A percentile compares a stretch with the other conserved stretches of the same genome.
Conservation (phyloP, 2,888 invertebrate genomes). For the Doris montereyensis region DNA sequence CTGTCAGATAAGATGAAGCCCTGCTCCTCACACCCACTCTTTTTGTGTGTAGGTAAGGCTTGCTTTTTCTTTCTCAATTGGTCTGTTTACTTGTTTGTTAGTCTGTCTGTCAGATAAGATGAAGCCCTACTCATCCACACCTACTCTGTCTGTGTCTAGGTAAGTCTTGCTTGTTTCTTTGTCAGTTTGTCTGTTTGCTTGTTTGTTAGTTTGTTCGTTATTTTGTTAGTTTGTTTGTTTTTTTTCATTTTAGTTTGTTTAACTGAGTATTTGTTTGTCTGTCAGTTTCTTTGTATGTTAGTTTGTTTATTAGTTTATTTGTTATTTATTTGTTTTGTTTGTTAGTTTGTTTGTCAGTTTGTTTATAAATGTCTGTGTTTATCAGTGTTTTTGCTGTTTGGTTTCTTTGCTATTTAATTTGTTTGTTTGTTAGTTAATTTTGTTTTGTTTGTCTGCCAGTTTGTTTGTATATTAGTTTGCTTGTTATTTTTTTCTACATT, state of each 20-base stretch:
- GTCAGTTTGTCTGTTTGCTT: no score
- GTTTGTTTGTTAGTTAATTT: no score
- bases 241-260: not conserved
- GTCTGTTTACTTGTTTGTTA: slow-evolving; percentile 1
- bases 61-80: not conserved
- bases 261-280: slow-evolving; percentile 4
- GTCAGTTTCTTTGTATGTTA: not conserved
- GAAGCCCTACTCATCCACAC: slow-evolving; percentile 35
- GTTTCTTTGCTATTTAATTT: no score
- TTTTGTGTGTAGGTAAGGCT: slow-evolving; percentile 4
- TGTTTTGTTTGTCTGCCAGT: no score
- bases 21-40: not conserved
- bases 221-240: not conserved
- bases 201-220: no score
- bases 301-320: no score
- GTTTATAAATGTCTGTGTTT: not conserved
- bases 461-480: no score
- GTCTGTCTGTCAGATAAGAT: slow-evolving; percentile 49
- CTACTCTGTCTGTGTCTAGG: slow-evolving; percentile 24
- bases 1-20: no score
- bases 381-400: not conserved
- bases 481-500: no score
- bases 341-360: not conserved
- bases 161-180: no score
- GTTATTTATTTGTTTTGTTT: not conserved